These are phyloP conservation scores for Hiodon alosoides DNA, from an alignment of 2,113 vertebrate species.

Conservation along the genomic window DNA sequence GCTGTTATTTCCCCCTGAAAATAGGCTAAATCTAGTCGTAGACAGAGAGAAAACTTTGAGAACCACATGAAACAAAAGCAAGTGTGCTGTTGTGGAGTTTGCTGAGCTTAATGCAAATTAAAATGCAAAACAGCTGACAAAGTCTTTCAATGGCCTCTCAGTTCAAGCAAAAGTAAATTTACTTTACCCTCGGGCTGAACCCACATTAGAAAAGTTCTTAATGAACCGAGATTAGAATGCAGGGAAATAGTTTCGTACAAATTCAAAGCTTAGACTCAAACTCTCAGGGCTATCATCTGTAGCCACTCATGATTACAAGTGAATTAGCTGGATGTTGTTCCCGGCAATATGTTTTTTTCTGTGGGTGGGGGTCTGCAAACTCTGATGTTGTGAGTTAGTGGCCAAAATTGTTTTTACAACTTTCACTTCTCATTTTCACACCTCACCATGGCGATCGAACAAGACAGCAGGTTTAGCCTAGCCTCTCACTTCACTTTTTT, in stretches of 20 bases:
- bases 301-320: background rate
- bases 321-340: background rate
- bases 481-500: background rate
- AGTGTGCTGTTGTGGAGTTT: background rate
- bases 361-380: background rate
- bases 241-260: background rate
- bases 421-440: constrained; percentile 37
- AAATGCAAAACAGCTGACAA: constrained; percentile 30
- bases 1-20: background rate
- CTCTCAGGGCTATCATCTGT: background rate
- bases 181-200: background rate
- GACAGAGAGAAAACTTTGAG: background rate
- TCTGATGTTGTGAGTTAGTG: background rate
- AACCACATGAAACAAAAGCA: background rate
- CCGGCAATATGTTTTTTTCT: background rate
- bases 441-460: background rate
- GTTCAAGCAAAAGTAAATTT: constrained; percentile 19
- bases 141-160: constrained; percentile 16
- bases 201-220: background rate
- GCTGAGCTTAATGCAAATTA: constrained; percentile 7
- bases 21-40: background rate
- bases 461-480: background rate
- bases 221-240: background rate
- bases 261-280: background rate
- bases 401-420: background rate